phyloP scores from a whole-genome alignment of 2,113 vertebrate species.

The Acrocephalus arundinaceus region DNA sequence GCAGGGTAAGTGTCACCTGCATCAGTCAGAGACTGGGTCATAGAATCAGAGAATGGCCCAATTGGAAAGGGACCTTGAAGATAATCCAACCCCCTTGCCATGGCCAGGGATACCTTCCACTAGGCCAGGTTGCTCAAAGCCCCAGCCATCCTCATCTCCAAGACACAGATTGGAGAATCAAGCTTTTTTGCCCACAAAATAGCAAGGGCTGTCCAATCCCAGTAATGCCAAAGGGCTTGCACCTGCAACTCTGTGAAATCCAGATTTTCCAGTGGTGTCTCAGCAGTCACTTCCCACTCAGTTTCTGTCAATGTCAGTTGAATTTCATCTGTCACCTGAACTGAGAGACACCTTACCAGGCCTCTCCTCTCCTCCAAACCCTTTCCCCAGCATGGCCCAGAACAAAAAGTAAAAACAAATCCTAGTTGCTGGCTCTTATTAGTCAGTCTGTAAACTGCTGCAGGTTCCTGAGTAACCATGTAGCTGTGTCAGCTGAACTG shows the following conservation, averaged over 20 bases:
- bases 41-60: not conserved
- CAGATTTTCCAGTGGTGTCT: not conserved
- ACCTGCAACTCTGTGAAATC: not conserved
- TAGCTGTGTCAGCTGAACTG: constrained; percentile 33
- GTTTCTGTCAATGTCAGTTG: not conserved
- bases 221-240: not conserved
- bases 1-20: not conserved
- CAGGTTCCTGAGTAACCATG: not conserved
- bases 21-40: not conserved
- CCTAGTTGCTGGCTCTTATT: not conserved
- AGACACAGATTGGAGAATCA: not conserved
- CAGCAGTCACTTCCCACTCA: not conserved
- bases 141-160: not conserved
- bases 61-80: not conserved
- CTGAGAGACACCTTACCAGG: not conserved
- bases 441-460: not conserved
- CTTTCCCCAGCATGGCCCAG: not conserved
- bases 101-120: not conserved
- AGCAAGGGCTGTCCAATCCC: not conserved
- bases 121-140: not conserved
- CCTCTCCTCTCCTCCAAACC: not conserved
- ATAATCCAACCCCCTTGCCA: not conserved
- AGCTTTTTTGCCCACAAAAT: not conserved
- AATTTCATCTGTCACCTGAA: not conserved
- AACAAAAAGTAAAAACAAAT: not conserved